phyloP scores from a whole-genome alignment of 1,140 invertebrate species.

The Meloidogyne hapla region DNA sequence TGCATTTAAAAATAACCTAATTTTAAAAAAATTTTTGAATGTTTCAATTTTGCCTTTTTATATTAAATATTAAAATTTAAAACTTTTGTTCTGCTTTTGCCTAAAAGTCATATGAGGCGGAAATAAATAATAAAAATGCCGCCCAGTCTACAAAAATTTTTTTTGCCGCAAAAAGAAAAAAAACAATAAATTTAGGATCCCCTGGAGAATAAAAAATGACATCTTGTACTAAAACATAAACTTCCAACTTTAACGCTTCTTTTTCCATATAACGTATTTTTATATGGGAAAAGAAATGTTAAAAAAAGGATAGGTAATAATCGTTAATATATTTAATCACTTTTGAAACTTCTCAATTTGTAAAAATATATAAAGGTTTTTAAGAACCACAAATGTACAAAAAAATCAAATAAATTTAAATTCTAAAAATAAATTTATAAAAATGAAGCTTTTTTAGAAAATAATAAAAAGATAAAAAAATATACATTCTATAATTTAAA shows the following conservation, averaged over 20 bases:
- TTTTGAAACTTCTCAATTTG: background rate
- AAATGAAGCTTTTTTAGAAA: too few species aligned
- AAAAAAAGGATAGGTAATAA: background rate
- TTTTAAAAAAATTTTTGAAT: too few species aligned
- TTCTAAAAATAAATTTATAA: constrained; percentile 1
- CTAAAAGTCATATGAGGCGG: background rate
- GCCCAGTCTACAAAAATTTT: background rate
- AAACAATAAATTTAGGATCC: constrained; percentile 4
- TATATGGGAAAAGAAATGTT: too few species aligned
- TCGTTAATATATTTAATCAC: background rate
- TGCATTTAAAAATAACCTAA: too few species aligned
- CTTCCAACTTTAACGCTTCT: background rate
- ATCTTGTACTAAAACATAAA: background rate
- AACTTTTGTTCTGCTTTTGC: background rate
- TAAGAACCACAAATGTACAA: background rate
- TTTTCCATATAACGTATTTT: background rate
- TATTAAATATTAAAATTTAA: background rate
- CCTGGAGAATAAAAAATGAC: constrained; percentile 5
- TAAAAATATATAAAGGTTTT: too few species aligned
- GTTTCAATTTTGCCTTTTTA: background rate
- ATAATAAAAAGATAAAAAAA: background rate
- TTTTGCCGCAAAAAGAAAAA: background rate
- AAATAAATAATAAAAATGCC: constrained; percentile 5
- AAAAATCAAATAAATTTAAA: background rate
- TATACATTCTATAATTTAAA: background rate